A percentile compares a stretch with the other conserved stretches of the same genome.
phyloP scores from a whole-genome alignment of 1,140 invertebrate genomes.

The Solenopsis fugax region DNA sequence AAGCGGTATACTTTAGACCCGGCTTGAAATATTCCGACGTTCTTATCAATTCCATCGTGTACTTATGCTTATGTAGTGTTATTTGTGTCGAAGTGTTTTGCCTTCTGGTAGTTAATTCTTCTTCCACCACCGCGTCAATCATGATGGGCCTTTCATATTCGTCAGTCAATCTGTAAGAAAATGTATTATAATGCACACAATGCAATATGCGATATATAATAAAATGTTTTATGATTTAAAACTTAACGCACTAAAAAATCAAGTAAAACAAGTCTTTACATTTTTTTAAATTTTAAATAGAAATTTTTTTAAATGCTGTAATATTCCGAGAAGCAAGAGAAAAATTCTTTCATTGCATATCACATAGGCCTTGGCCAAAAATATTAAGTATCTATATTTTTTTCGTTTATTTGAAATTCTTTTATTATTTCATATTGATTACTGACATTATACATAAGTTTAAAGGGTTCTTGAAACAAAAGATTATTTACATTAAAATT shows the following conservation, averaged over 20 bases:
- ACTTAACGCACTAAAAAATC: not conserved
- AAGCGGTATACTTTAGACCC: slow-evolving; percentile 93
- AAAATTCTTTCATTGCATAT: not conserved
- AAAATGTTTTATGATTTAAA: not conserved
- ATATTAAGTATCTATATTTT: no score
- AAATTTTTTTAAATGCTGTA: slow-evolving; percentile 22
- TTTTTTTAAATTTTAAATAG: not conserved
- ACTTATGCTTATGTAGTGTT: slow-evolving; percentile 92
- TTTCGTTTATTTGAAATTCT: no score
- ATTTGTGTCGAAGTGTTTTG: slow-evolving; percentile 93
- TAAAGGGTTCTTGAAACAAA: no score
- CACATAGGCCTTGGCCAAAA: no score
- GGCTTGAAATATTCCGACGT: slow-evolving; percentile 95
- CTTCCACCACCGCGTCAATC: slow-evolving; percentile 93
- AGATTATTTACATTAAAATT: no score
- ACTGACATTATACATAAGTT: no score
- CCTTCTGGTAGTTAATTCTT: slow-evolving; percentile 92
- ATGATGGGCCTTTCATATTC: slow-evolving; percentile 92
- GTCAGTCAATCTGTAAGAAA: slow-evolving; percentile 88
- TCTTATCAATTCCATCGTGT: slow-evolving; percentile 94
- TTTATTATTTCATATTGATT: no score
- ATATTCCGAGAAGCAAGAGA: not conserved
- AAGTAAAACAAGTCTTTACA: not conserved
- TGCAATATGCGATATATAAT: not conserved
- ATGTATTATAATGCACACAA: not conserved